These are phyloP conservation scores for Sparidentex hasta DNA, from an alignment of 2,797 vertebrate genomes.

Conservation along the genomic window DNA sequence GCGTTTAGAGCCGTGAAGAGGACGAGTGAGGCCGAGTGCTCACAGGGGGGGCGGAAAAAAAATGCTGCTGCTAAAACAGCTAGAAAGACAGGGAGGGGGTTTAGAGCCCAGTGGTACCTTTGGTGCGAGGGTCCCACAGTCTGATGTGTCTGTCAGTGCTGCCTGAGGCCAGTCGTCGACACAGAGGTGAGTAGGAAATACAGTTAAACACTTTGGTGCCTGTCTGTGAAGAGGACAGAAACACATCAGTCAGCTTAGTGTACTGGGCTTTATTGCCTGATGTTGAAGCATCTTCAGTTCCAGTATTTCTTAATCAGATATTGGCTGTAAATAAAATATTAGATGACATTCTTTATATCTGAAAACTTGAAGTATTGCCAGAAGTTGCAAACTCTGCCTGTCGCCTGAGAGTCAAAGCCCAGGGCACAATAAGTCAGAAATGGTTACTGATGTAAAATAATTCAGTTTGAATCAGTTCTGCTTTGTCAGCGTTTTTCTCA, in stretches of 20 bases:
- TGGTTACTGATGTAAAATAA: no score
- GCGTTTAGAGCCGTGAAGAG: not conserved
- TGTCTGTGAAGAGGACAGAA: slow-evolving; percentile 79
- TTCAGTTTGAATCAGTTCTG: not conserved
- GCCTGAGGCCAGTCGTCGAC: slow-evolving; percentile 93
- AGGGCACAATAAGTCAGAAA: not conserved
- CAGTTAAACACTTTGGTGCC: slow-evolving; percentile 98
- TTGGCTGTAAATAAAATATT: no score
- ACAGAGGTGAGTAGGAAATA: slow-evolving; percentile 93
- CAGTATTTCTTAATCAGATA: no score
- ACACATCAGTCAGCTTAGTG: not conserved
- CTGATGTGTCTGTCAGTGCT: slow-evolving; percentile 95
- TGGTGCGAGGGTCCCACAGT: slow-evolving; percentile 96
- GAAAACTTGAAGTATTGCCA: no score
- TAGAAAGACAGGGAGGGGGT: rapidly evolving
- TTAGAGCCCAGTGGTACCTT: slow-evolving; percentile 83
- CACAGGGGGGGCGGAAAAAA: not conserved
- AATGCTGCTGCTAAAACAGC: not conserved
- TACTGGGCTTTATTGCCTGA: no score
- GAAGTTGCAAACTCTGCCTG: no score
- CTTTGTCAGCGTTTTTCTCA: slow-evolving; percentile 69
- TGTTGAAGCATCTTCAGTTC: no score
- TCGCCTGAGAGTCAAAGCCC: not conserved
- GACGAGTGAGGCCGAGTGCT: not conserved
- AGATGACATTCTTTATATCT: no score